Evolutionary conservation across 2,888 invertebrate genomes (phyloP).

Genomic region (Caenorhabditis sulstoni): DNA sequence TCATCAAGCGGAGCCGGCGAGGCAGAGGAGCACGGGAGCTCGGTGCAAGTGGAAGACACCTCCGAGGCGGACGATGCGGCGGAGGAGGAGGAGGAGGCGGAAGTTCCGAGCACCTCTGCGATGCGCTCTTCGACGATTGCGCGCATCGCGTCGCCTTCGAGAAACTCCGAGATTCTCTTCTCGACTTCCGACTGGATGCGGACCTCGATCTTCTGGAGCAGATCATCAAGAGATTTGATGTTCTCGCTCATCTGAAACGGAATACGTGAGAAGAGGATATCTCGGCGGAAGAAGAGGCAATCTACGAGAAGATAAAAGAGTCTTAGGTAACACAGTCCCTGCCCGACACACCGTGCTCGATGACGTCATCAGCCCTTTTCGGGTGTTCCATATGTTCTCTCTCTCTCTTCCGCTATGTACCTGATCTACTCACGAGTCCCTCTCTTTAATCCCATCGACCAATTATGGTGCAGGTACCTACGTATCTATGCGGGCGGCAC

Average conservation of each 20-base stretch:
- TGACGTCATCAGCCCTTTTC: too few species aligned
- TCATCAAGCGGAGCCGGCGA: neutral
- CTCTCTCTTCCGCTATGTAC: neutral
- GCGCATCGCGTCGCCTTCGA: conserved; percentile 18
- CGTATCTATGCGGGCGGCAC: conserved; percentile 10
- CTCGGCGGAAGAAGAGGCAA: too few species aligned
- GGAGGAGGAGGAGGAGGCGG: neutral
- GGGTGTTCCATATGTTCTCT: neutral
- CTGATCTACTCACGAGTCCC: conserved; percentile 4
- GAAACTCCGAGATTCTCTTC: conserved; percentile 13
- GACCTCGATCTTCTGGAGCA: conserved; percentile 9
- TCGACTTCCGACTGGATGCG: conserved; percentile 24
- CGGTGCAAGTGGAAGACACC: neutral
- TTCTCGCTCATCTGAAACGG: conserved; percentile 29
- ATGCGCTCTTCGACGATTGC: conserved; percentile 26
- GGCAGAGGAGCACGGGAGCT: neutral
- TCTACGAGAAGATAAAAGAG: too few species aligned
- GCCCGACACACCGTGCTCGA: too few species aligned
- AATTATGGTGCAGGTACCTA: conserved; percentile 17
- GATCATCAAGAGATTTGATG: conserved; percentile 18
- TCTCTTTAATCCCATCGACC: conserved; percentile 30
- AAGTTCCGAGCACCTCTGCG: conserved; percentile 1
- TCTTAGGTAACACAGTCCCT: too few species aligned
- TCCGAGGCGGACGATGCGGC: neutral
- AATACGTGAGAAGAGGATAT: neutral